Conservation (phyloP, 2,113 vertebrate species). For the Lepisosteus osseus region DNA sequence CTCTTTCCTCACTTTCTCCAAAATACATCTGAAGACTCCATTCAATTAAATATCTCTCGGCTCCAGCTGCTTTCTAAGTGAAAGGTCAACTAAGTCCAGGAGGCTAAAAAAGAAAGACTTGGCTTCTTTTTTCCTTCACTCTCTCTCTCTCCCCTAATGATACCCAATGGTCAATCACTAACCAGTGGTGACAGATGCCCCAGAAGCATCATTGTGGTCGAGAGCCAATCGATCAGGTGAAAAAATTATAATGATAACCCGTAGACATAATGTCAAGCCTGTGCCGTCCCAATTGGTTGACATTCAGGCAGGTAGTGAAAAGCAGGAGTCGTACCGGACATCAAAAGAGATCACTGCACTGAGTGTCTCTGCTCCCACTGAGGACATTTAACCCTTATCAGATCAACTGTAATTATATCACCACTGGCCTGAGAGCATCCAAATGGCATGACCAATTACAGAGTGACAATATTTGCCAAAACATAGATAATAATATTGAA, state of each 20-base stretch:
- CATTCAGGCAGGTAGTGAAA: slow-evolving; percentile 66
- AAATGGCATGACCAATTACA: slow-evolving; percentile 34
- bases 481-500: no score
- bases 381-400: slow-evolving; percentile 60
- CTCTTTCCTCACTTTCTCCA: slow-evolving; percentile 55
- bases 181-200: slow-evolving; percentile 83
- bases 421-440: slow-evolving; percentile 49
- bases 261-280: slow-evolving; percentile 83
- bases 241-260: slow-evolving; percentile 89
- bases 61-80: slow-evolving; percentile 90
- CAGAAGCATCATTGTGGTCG: slow-evolving; percentile 81
- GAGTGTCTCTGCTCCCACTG: slow-evolving; percentile 43
- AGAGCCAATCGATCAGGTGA: slow-evolving; percentile 81
- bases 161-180: slow-evolving; percentile 88
- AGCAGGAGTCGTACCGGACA: slow-evolving; percentile 54
- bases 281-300: slow-evolving; percentile 73
- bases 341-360: slow-evolving; percentile 57
- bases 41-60: slow-evolving; percentile 93
- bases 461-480: no score
- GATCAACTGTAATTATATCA: slow-evolving; percentile 61
- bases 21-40: slow-evolving; percentile 86
- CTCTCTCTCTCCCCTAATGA: slow-evolving; percentile 76
- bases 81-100: slow-evolving; percentile 91
- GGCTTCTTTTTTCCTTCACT: slow-evolving; percentile 56
- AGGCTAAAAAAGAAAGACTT: slow-evolving; percentile 77